Percentiles rank a stretch among this genome's conserved stretches.
phyloP scores from a whole-genome alignment of 2,797 vertebrate species.

The Rhincodon typus region DNA sequence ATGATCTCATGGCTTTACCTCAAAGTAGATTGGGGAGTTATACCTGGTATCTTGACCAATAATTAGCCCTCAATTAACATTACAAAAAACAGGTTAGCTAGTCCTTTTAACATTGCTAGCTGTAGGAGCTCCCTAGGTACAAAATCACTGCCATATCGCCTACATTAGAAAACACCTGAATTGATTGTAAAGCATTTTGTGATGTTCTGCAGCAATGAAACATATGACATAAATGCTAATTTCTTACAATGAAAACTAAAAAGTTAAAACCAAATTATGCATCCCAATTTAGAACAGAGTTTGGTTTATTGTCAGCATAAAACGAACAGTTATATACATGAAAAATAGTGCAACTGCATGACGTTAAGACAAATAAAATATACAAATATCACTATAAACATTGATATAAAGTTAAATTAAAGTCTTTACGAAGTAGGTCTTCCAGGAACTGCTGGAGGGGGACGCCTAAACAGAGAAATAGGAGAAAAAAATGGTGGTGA shows the following conservation, averaged over 20 bases:
- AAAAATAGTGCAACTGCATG: constrained; percentile 49
- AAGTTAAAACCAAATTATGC: neutral
- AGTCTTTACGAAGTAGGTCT: constrained; percentile 52
- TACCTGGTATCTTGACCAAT: neutral
- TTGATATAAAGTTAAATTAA: constrained; percentile 44
- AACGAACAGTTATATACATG: constrained; percentile 53
- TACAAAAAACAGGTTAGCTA: neutral
- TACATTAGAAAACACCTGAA: neutral
- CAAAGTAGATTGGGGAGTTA: neutral
- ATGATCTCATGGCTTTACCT: neutral
- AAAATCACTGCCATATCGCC: neutral
- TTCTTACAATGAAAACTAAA: neutral
- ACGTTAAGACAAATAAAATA: constrained; percentile 39
- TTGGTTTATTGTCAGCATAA: constrained; percentile 49
- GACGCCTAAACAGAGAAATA: constrained; percentile 53
- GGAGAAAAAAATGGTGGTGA: constrained; percentile 46
- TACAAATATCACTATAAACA: constrained; percentile 34
- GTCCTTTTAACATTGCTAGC: neutral
- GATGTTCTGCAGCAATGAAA: neutral
- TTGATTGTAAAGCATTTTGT: neutral
- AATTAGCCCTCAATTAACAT: neutral
- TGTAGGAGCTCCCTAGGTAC: neutral
- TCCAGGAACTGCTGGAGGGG: constrained; percentile 56
- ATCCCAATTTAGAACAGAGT: constrained; percentile 47
- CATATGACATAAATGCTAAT: neutral